These are phyloP conservation scores for Pseudomyrmex cubaensis DNA, from an alignment of 1,140 invertebrate species.

Conservation along the genomic window DNA sequence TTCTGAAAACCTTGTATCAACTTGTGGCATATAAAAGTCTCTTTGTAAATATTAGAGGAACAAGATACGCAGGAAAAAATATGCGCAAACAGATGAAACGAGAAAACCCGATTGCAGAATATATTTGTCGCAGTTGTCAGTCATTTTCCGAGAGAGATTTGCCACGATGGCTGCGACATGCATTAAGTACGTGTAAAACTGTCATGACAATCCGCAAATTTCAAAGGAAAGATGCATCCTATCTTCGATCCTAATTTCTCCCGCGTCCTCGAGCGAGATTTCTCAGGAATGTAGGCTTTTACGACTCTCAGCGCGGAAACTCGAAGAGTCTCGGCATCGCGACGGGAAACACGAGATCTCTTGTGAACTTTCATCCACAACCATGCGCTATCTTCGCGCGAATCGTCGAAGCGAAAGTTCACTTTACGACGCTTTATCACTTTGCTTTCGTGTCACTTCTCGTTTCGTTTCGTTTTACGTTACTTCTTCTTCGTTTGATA, in stretches of 20 bases:
- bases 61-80: no score
- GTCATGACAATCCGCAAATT: constrained; percentile 26
- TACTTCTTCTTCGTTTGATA: neutral
- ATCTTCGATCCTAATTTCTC: constrained; percentile 26
- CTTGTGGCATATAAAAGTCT: no score
- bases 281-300: constrained; percentile 35
- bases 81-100: neutral
- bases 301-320: constrained; percentile 29
- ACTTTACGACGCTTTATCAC: neutral
- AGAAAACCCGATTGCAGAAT: neutral
- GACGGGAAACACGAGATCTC: constrained; percentile 10
- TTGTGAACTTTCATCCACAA: constrained; percentile 28
- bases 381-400: neutral
- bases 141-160: constrained; percentile 52
- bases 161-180: constrained; percentile 11
- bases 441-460: neutral
- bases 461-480: neutral
- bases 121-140: constrained; percentile 41
- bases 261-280: neutral
- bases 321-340: neutral
- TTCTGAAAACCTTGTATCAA: no score
- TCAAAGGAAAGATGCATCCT: constrained; percentile 4
- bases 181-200: neutral
- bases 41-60: no score
- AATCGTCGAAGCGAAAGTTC: neutral